Base-by-base conservation (phyloP, 2,888 invertebrate species). In the Rhingia campestris region DNA sequence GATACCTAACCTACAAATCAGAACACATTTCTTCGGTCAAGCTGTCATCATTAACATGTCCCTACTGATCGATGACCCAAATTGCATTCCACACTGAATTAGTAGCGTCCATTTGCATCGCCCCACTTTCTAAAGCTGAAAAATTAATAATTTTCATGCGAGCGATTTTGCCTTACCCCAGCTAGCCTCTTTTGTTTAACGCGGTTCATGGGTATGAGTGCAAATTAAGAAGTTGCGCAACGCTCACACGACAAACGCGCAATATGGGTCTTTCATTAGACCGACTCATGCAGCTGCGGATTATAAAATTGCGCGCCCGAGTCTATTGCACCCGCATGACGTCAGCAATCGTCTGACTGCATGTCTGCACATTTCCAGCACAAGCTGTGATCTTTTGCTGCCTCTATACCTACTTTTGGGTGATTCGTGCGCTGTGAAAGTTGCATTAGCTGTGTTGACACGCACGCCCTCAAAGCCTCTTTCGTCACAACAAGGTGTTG, bases 351-450 rank as follows among this genome's bases (percentile, higher is more conserved):
- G 51, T 56, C 51, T 41, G 70, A 41, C 58, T 51, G 39, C 33
- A 22, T 33, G 39, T 39, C 49, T 49, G 43, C 41, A 6, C 22
- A 3, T 35, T n/a, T 30, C 6, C 22, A 9, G 33, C 59, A 37
- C 30, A 32, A n/a, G 7, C 37, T 35, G 4, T 37, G 56, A 37
- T 47, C 30, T 39, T 30, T 22, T 32, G 49, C 59, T 59, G 70
- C 22, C 5, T n/a, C n/a, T 45, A n/a, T 6, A 49, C 51, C n/a
- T 45, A n/a, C 4, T 54, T 35, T 33, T 35, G n/a, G 9, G 14
- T 22, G 30, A 32, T 54, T 54, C 10, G n/a, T 43, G 54, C 4
- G 2, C 33, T 54, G 53, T 54, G 66, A 63, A 72, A 72, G 72
- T 32, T 61, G 14, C 39, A 54, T 33, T 69, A 45, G 33, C 30